Evolutionary conservation across 2,888 invertebrate species (phyloP).

Genomic region (Dascillus cervinus): DNA sequence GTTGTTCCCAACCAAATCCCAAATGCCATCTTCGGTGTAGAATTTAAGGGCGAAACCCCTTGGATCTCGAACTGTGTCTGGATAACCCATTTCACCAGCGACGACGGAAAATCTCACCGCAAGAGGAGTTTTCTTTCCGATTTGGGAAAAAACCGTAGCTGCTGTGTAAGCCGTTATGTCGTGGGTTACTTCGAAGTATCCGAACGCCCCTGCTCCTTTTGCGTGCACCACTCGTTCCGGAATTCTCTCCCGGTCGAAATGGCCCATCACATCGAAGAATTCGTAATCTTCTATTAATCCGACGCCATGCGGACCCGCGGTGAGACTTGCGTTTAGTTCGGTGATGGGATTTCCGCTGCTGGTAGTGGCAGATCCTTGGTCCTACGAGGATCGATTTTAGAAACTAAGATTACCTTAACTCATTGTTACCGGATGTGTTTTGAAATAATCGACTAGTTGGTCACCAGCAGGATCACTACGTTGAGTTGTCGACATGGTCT

Average conservation of each 20-base stretch:
- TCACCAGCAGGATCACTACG: too few relatives aligned
- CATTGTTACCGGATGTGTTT: too few relatives aligned
- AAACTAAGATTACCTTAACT: too few relatives aligned
- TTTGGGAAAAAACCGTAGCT: slow-evolving; percentile 66
- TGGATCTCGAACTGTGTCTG: slow-evolving; percentile 84
- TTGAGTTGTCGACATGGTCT: too few relatives aligned
- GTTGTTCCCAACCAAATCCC: slow-evolving; percentile 92
- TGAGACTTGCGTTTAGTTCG: slow-evolving; percentile 67
- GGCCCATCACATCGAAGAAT: slow-evolving; percentile 68
- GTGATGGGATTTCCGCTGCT: slow-evolving; percentile 77
- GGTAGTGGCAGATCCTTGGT: slow-evolving; percentile 55
- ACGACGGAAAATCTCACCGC: slow-evolving; percentile 76
- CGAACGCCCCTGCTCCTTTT: slow-evolving; percentile 88
- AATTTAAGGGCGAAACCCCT: slow-evolving; percentile 91
- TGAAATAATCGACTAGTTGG: too few relatives aligned
- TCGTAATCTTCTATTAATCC: slow-evolving; percentile 77
- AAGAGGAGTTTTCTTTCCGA: slow-evolving; percentile 75
- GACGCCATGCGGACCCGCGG: slow-evolving; percentile 83
- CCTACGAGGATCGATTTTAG: slow-evolving; percentile 2
- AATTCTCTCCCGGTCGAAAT: slow-evolving; percentile 87
- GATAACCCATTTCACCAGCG: slow-evolving; percentile 83
- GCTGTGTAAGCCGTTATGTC: slow-evolving; percentile 74
- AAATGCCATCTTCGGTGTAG: slow-evolving; percentile 86
- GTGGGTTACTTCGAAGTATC: slow-evolving; percentile 78
- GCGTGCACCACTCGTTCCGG: slow-evolving; percentile 96